These are phyloP conservation scores for Tethea ocularis DNA, from an alignment of 2,888 invertebrate genomes.

Conservation along the genomic window DNA sequence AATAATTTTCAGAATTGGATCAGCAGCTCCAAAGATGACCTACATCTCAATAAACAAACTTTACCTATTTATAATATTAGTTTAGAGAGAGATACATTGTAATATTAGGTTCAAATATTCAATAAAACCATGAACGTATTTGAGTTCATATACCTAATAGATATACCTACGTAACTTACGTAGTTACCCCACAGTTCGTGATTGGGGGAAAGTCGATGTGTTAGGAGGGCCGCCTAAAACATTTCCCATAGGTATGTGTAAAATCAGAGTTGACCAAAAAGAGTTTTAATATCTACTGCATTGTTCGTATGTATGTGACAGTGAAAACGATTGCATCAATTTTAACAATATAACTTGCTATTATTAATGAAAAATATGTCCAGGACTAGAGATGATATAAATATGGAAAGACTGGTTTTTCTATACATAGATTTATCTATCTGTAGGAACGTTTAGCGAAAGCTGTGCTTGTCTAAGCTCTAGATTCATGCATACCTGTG, in stretches of 20 bases:
- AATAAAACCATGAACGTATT: too few relatives aligned
- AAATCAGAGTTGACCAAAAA: not conserved
- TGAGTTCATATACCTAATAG: too few relatives aligned
- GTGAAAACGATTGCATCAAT: not conserved
- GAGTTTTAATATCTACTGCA: not conserved
- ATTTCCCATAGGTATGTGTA: not conserved
- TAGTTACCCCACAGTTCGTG: conserved; percentile 36
- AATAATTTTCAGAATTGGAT: too few relatives aligned
- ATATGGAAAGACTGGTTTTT: conserved; percentile 45
- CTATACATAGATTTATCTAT: conserved; percentile 9
- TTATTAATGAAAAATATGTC: not conserved
- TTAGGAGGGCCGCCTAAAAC: conserved; percentile 32
- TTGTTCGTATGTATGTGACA: not conserved
- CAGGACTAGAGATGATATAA: not conserved
- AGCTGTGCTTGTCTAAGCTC: conserved; percentile 27
- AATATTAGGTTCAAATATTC: too few relatives aligned
- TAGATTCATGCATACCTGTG: not conserved
- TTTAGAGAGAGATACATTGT: too few relatives aligned
- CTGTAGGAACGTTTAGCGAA: conserved; percentile 29
- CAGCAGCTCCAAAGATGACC: too few relatives aligned
- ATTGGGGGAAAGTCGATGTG: conserved; percentile 55
- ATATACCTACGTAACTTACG: not conserved
- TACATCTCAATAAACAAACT: too few relatives aligned
- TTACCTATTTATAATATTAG: too few relatives aligned
- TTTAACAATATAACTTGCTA: not conserved